Evolutionary conservation across 2,113 vertebrate genomes (phyloP), one percentile per base, ranked within the genome.

Genomic region (Sceloporus tristichus): DNA sequence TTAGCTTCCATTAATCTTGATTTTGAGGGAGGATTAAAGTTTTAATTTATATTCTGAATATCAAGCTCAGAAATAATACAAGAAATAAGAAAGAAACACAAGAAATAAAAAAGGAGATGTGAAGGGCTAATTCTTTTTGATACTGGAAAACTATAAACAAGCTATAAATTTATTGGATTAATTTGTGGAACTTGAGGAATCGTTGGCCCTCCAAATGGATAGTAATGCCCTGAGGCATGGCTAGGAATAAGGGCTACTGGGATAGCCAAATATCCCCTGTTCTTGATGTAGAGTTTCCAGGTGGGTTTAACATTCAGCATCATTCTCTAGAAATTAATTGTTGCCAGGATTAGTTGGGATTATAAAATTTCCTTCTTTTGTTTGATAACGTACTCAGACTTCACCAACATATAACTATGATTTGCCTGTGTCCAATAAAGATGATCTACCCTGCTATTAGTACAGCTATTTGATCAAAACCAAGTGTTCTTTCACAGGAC

Each of bases 1-100:
- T 92, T 91, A 87, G 91, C 54, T 91, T 95, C 94, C 85, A 94
- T 93, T 93, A 86, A 14, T 21, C 5, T 29, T 34, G n/a, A 80
- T 16, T 81, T 40, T 40, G 9, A 40, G 5, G 4, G 16, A 40
- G 53, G 48, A 56, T 11, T 38, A 27, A 34, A 53, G 79, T 9
- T 29, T n/a, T 29, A 79, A 10, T 54, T 34, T 29, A 11, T 34
- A 18, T 59, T 54, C 14, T 56, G 77, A 56, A 56, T 56, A 7
- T 3, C 14, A 42, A 6, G 19, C 38, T 76, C 74, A 76, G 34
- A 34, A 34, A 34, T 34, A 34, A 13, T 6, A 48, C 19, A 23
- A 25, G 77, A 56, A 79, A 9, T n/a, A 78, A 53, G 29, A 53
- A 48, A 16, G 73, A 34, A 34, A 13, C 18, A 48, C 19, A 23